Evolutionary conservation across 2,113 vertebrate species (phyloP), one percentile per base, ranked within the genome.

Genomic region (Hylia prasina): DNA sequence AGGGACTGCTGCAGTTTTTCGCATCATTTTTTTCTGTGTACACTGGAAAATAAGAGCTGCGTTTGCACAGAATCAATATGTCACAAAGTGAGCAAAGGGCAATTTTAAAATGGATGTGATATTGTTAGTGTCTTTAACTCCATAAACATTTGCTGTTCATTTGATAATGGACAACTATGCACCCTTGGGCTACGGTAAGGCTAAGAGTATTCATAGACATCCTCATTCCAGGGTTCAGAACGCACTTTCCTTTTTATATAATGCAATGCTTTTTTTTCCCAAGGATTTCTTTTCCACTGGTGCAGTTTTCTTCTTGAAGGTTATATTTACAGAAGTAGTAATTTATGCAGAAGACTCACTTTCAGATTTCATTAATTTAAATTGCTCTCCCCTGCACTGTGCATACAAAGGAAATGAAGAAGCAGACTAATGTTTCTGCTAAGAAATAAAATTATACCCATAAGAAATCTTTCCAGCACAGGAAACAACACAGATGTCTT

Each of bases 341-440:
- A 93, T 66, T 51, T 42, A 90, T 45, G 73, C 78, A 76, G 79
- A 95, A 87, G 33, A 69, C 60, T 92, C 48, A 15, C 17, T 86
- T 92, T 83, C 61, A 89, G 81, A 45, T 87, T 91, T 96, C 77
- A 65, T 83, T 61, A 51, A 78, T 75, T 90, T 82, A 79, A 94
- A 87, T 65, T 53, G 40, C 70, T 72, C 45, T 85, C 23, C 28
- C 39, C 33, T 85, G 37, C 70, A 45, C 78, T 72, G 44, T 79
- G 65, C 54, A 45, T 37, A 84, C 65, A 82, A 95, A 94, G 69
- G 57, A 93, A 94, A 86, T 39, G 53, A 91, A 94, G 76, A 24
- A 87, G 37, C 57, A 94, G 65, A 56, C 20, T 65, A 56, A 89
- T n/a, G 54, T 53, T 96, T 76, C 81, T 97, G 58, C 69, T 88